Base-by-base conservation (phyloP, 2,113 vertebrate species). In the Odocoileus hemionus region DNA sequence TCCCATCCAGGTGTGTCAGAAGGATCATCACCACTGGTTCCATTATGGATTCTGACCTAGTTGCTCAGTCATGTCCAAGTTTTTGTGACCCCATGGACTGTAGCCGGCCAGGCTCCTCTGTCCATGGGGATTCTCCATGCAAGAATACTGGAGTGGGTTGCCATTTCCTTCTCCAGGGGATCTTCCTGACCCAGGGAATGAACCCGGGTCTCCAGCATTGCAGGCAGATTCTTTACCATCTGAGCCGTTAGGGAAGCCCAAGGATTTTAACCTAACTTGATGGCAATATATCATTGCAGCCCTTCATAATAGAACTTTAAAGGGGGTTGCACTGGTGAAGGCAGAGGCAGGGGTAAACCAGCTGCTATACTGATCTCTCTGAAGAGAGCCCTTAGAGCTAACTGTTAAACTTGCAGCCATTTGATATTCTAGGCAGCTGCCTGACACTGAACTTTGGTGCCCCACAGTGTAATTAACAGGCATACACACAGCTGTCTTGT, bases 351-450 rank as follows among this genome's bases (percentile, higher is more conserved):
- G 13, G 54, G 70, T 28, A 39, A 92, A 74, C 87, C 96, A 96
- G 90, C 90, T 98, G 92, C 90, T 50, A 52, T 58, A 25, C 26
- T 4, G 58, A 67, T 87, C 88, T 96, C 86, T 88, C 92, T 82
- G 85, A 97, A 96, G 97, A 92, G 93, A 97, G 67, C 82, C 33
- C 85, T 95, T 94, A 85, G 43, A 95, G 86, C 87, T 21, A 58
- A 67, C 80, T 94, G 58, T 94, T 93, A 79, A 57, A 58, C 86
- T 60, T 52, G 95, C 89, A 94, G 94, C 78, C 74, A 95, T 97
- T 96, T 96, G 95, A 97, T 98, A 97, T 97, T 98, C 96, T 80
- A 87, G 95, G 96, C 98, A 98, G 96, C 97, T 97, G 98, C 89
- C 89, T 96, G 93, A 96, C 96, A 85, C 52, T 96, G 95, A 92